These are phyloP conservation scores for Eriosoma lanigerum DNA, from an alignment of 1,140 invertebrate species.

Conservation along the genomic window DNA sequence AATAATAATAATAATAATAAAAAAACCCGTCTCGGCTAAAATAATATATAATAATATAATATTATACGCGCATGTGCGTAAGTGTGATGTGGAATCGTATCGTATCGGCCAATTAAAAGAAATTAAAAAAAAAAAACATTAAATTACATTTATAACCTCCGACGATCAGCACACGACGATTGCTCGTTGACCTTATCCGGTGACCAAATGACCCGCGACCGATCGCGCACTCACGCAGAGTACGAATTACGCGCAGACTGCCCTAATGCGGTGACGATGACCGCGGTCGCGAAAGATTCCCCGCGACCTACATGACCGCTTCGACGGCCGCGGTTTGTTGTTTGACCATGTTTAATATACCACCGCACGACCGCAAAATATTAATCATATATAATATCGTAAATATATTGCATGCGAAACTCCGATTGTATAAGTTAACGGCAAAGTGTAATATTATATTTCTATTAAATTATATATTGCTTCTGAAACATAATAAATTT, in stretches of 20 bases:
- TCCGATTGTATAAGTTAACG: no score
- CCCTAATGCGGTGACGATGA: slow-evolving; percentile 12
- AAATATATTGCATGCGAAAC: no score
- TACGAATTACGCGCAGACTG: neutral
- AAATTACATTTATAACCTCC: no score
- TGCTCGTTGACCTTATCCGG: slow-evolving; percentile 15
- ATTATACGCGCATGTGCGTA: neutral
- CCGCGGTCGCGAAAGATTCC: slow-evolving; percentile 3
- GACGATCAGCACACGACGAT: neutral
- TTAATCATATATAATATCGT: no score
- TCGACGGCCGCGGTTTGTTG: neutral
- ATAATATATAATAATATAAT: neutral
- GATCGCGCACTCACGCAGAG: neutral
- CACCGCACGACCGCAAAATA: neutral
- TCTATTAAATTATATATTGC: no score
- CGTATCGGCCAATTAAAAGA: neutral
- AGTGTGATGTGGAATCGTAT: neutral
- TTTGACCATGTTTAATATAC: neutral
- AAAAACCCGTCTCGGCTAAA: neutral
- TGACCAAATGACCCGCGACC: slow-evolving; percentile 7
- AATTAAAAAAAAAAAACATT: neutral
- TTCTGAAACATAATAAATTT: no score
- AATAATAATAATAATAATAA: slow-evolving; percentile 11
- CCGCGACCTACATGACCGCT: slow-evolving; percentile 6
- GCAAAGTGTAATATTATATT: no score